phyloP scores from a whole-genome alignment of 2,888 invertebrate genomes.

The Selenia dentaria region DNA sequence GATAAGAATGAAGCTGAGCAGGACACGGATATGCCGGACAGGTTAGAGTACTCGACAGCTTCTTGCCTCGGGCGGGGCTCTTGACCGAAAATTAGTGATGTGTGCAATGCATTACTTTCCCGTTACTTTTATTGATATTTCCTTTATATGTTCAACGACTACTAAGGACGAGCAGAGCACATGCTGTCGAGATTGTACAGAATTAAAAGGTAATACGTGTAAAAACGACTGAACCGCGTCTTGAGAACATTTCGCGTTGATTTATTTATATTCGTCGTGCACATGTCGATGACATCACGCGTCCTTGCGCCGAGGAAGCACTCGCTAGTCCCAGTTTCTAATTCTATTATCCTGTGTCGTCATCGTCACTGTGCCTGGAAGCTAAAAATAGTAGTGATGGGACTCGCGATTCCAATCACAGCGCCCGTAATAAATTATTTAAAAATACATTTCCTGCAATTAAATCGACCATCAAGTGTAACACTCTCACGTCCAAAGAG shows the following conservation, averaged over 20 bases:
- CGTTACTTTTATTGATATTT: slow-evolving; percentile 38
- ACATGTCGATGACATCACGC: slow-evolving; percentile 72
- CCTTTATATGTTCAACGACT: slow-evolving; percentile 34
- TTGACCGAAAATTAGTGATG: slow-evolving; percentile 38
- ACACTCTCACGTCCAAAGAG: slow-evolving; percentile 44
- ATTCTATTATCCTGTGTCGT: slow-evolving; percentile 77
- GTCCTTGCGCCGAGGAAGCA: slow-evolving; percentile 75
- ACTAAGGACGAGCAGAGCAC: slow-evolving; percentile 22
- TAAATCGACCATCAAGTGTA: slow-evolving; percentile 32
- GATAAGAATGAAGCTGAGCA: slow-evolving; percentile 19
- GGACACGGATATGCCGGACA: slow-evolving; percentile 19
- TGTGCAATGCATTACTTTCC: slow-evolving; percentile 34
- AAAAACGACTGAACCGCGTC: slow-evolving; percentile 60
- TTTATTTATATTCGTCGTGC: slow-evolving; percentile 65
- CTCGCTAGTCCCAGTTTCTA: slow-evolving; percentile 68
- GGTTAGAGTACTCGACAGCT: slow-evolving; percentile 25
- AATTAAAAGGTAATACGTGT: slow-evolving; percentile 39
- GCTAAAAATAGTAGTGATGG: slow-evolving; percentile 65
- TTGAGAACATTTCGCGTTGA: slow-evolving; percentile 52
- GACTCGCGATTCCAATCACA: slow-evolving; percentile 41
- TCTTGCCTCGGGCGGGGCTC: slow-evolving; percentile 28
- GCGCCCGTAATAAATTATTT: slow-evolving; percentile 26
- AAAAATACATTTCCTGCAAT: slow-evolving; percentile 29
- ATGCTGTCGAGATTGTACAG: slow-evolving; percentile 32
- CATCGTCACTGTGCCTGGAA: slow-evolving; percentile 44